phyloP scores from a whole-genome alignment of 1,140 invertebrate species.

The Euschistus heros region DNA sequence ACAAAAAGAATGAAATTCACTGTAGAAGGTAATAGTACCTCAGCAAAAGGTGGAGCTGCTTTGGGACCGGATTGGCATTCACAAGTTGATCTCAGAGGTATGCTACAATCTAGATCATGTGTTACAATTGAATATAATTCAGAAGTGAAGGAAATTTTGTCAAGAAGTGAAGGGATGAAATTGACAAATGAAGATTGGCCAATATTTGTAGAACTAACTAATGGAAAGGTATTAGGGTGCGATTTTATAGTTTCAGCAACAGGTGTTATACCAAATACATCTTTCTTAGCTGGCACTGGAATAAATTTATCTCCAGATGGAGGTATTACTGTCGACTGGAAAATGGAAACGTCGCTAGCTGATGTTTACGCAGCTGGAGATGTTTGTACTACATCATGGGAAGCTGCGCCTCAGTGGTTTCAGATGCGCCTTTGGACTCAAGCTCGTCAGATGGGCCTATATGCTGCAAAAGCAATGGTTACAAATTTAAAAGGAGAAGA shows the following conservation, averaged over 20 bases:
- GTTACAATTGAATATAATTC: constrained; percentile 53
- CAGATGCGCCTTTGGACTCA: constrained; percentile 97
- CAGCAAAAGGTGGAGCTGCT: constrained; percentile 53
- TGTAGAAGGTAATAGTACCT: constrained; percentile 34
- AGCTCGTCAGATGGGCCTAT: constrained; percentile 91
- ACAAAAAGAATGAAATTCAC: constrained; percentile 60
- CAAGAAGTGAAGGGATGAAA: constrained; percentile 36
- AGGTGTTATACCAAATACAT: constrained; percentile 67
- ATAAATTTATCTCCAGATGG: constrained; percentile 56
- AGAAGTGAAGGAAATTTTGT: constrained; percentile 45
- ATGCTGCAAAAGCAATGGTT: constrained; percentile 85
- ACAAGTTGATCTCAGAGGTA: constrained; percentile 51
- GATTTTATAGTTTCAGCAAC: constrained; percentile 94
- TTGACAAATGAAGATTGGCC: constrained; percentile 45
- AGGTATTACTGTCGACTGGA: constrained; percentile 71
- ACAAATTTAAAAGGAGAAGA: constrained; percentile 48
- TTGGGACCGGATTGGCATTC: constrained; percentile 91
- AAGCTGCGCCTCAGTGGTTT: constrained; percentile 74
- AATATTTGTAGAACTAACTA: constrained; percentile 61
- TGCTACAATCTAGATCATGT: constrained; percentile 32
- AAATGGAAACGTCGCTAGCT: constrained; percentile 66
- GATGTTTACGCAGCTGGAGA: constrained; percentile 93
- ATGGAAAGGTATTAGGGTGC: constrained; percentile 64
- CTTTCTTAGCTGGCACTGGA: constrained; percentile 41
- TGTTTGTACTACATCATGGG: constrained; percentile 74